Percentiles rank a stretch among this genome's conserved stretches.
Evolutionary conservation across 2,797 vertebrate species (phyloP).

Genomic region (Anniella stebbinsi): DNA sequence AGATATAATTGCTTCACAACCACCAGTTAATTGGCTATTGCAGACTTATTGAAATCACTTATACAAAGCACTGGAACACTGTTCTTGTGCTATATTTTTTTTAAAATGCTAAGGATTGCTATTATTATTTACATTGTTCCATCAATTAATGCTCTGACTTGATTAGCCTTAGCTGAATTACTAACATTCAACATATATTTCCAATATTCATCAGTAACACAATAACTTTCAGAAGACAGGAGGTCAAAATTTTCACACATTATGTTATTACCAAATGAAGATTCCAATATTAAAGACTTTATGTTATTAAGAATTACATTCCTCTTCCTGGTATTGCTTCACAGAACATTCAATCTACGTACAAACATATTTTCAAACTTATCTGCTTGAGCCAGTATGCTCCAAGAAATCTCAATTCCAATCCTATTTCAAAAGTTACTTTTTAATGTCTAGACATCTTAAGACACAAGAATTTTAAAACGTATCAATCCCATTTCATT

Average conservation of each 20-base stretch:
- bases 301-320: neutral
- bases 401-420: conserved; percentile 28
- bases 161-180: neutral
- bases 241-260: neutral
- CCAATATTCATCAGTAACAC: conserved; percentile 6
- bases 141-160: neutral
- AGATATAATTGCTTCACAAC: neutral
- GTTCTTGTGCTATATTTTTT: neutral
- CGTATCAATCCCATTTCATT: neutral
- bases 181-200: neutral
- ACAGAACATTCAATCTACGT: conserved; percentile 3
- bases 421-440: conserved; percentile 20
- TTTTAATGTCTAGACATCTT: neutral
- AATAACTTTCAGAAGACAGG: neutral
- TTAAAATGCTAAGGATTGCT: neutral
- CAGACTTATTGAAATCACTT: neutral
- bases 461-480: neutral
- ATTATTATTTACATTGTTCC: neutral
- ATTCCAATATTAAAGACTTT: neutral
- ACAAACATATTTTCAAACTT: conserved; percentile 3
- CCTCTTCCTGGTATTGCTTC: neutral
- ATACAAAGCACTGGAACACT: neutral
- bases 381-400: neutral
- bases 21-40: neutral
- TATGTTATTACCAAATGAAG: neutral